Conservation (phyloP, 1,140 invertebrate species). For the Bilobella aurantiaca region DNA sequence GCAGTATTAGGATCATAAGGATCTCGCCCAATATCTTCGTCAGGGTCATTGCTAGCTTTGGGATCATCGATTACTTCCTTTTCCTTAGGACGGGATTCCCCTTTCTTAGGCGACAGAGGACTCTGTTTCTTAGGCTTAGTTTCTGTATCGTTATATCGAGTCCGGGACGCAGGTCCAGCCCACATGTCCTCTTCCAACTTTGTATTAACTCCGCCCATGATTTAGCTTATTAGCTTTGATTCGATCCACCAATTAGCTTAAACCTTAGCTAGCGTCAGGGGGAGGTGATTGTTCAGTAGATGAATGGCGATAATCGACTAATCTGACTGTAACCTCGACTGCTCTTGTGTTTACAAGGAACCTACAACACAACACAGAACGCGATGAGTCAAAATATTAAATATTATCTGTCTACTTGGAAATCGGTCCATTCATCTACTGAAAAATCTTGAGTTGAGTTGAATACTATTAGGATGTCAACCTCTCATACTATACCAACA, state of each 20-base stretch:
- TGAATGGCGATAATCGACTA: constrained; percentile 16
- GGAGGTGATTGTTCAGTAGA: constrained; percentile 16
- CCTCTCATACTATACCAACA: no score
- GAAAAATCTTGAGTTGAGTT: no score
- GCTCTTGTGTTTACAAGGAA: constrained; percentile 5
- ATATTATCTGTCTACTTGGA: constrained; percentile 2
- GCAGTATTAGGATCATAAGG: constrained; percentile 53
- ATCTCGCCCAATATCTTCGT: constrained; percentile 43
- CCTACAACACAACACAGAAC: constrained; percentile 11
- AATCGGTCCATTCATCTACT: constrained; percentile 3
- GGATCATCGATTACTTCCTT: background rate
- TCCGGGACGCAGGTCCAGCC: background rate
- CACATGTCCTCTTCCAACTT: constrained; percentile 18
- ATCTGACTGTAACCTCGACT: constrained; percentile 8
- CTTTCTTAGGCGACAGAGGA: background rate
- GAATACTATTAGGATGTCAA: no score
- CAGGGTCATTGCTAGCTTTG: constrained; percentile 9
- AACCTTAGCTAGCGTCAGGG: no score
- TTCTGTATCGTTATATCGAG: constrained; percentile 15
- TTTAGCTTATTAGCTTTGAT: background rate
- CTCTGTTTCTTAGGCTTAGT: background rate
- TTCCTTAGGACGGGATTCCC: background rate
- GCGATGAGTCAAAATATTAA: background rate
- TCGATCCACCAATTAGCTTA: no score
- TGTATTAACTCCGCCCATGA: constrained; percentile 10